phyloP scores from a whole-genome alignment of 2,888 invertebrate genomes.

The Phrixothrix hirtus region DNA sequence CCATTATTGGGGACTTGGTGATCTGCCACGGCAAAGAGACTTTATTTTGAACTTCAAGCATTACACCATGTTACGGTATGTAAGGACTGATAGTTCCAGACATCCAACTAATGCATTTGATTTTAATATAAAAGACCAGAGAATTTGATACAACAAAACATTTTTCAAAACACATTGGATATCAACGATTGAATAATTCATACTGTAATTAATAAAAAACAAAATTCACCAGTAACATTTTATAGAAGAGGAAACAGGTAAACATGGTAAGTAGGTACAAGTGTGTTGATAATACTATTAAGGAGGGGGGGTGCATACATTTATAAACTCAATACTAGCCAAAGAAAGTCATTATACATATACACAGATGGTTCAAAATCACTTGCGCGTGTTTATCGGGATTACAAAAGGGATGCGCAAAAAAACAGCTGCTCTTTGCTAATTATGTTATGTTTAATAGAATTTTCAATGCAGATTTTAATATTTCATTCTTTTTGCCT shows the following conservation, averaged over 20 bases:
- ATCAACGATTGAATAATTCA: conserved; percentile 1
- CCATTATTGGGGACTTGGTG: background rate
- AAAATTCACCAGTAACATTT: background rate
- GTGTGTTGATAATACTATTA: background rate
- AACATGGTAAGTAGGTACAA: background rate
- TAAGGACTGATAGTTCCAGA: background rate
- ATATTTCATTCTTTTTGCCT: conserved; percentile 10
- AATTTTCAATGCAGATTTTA: conserved; percentile 4
- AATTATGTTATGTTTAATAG: conserved; percentile 3
- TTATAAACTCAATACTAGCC: background rate
- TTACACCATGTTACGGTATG: conserved; percentile 2
- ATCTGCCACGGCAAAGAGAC: background rate
- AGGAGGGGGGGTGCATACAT: background rate
- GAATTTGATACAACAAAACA: background rate
- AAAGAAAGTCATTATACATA: conserved; percentile 2
- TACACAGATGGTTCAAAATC: background rate
- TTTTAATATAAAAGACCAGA: background rate
- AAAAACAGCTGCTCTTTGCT: background rate
- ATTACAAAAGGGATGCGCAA: background rate
- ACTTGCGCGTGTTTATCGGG: background rate
- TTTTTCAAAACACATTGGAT: conserved; percentile 2
- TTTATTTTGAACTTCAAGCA: background rate
- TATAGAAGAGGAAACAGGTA: conserved; percentile 11
- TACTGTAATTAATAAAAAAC: background rate
- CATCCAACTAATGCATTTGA: conserved; percentile 2